Evolutionary conservation across 2,888 invertebrate species (phyloP).

Genomic region (Phengaris alcon): DNA sequence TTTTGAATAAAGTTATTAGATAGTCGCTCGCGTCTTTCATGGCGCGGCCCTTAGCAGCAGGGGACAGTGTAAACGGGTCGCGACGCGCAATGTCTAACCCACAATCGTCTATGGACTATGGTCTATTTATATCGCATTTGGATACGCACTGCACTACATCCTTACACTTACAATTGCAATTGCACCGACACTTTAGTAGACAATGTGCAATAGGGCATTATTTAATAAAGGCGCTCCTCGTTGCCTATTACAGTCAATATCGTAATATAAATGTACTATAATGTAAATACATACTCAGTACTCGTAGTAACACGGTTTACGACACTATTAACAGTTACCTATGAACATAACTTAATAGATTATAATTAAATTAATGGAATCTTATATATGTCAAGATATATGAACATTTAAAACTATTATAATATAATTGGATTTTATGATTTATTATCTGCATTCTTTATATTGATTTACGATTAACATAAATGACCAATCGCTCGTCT

Average conservation of each 20-base stretch:
- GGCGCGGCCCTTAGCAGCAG: slow-evolving; percentile 20
- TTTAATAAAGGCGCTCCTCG: slow-evolving; percentile 33
- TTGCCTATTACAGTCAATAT: slow-evolving; percentile 15
- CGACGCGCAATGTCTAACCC: slow-evolving; percentile 42
- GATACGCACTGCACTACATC: slow-evolving; percentile 41
- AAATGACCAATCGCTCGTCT: background rate
- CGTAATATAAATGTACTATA: background rate
- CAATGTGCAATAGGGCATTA: slow-evolving; percentile 41
- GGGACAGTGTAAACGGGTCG: slow-evolving; percentile 62
- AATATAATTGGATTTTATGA: background rate
- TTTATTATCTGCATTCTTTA: background rate
- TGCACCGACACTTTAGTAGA: slow-evolving; percentile 41
- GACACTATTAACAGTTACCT: background rate
- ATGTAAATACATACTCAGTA: background rate
- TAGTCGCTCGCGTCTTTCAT: background rate
- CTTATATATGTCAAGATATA: slow-evolving; percentile 4
- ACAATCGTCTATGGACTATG: slow-evolving; percentile 45
- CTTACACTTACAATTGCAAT: slow-evolving; percentile 44
- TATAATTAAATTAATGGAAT: background rate
- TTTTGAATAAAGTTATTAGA: too few species aligned
- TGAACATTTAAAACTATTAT: background rate
- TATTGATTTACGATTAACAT: background rate
- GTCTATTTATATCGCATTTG: slow-evolving; percentile 58
- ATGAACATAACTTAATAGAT: background rate
- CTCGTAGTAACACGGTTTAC: background rate